Conservation (phyloP, 2,797 vertebrate species). For the Borostomias antarcticus region DNA sequence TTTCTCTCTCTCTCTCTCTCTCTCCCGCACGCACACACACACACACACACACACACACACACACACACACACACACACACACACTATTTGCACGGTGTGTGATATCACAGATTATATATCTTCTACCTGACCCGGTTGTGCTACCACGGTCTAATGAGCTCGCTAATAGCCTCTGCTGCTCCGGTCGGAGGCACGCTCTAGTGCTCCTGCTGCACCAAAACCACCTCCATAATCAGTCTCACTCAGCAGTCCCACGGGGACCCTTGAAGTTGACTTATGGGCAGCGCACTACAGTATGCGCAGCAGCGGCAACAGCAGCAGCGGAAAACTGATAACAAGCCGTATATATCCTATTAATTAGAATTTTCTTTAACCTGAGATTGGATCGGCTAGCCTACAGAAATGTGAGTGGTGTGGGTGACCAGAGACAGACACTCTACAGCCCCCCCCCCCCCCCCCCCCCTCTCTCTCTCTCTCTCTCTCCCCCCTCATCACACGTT, state of each 20-base stretch:
- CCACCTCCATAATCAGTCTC: slow-evolving; percentile 42
- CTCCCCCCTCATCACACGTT: not conserved
- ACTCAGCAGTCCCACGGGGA: slow-evolving; percentile 36
- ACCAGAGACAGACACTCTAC: too few relatives aligned
- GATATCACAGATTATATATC: not conserved
- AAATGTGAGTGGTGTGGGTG: too few relatives aligned
- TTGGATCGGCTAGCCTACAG: too few relatives aligned
- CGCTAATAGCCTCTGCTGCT: slow-evolving; percentile 1
- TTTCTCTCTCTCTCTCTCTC: slow-evolving; percentile 3
- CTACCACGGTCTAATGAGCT: slow-evolving; percentile 24
- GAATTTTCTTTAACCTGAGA: too few relatives aligned
- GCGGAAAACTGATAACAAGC: not conserved
- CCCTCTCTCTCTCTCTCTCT: not conserved
- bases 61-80: slow-evolving; percentile 3
- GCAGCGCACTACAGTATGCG: too few relatives aligned
- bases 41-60: not conserved
- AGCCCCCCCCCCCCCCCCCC: not conserved
- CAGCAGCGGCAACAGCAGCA: not conserved
- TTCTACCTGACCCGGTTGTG: not conserved
- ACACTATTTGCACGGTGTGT: too few relatives aligned
- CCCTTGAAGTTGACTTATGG: slow-evolving; percentile 52
- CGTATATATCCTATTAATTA: not conserved
- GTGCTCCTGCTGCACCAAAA: not conserved
- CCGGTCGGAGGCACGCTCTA: not conserved
- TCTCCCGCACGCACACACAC: not conserved